phyloP scores from a whole-genome alignment of 2,797 vertebrate genomes.

The Alfaro cultratus region DNA sequence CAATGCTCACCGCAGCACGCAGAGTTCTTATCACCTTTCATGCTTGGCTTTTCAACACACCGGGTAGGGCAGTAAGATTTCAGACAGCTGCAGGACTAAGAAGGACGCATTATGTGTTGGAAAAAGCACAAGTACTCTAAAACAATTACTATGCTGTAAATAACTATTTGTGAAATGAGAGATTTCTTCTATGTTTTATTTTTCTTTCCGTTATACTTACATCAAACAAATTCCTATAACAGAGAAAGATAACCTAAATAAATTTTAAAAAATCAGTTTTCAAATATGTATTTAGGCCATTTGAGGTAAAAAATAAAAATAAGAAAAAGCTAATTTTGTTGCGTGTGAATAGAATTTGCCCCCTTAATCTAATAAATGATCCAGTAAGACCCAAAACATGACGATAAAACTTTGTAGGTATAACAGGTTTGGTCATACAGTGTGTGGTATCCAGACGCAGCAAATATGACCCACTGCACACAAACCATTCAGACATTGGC shows the following conservation, averaged over 20 bases:
- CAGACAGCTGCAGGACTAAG: conserved; percentile 59
- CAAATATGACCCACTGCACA: no score
- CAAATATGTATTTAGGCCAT: not conserved
- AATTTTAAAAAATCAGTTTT: not conserved
- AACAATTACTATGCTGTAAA: conserved; percentile 5
- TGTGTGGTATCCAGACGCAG: no score
- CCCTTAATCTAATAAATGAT: not conserved
- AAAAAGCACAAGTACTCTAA: conserved; percentile 36
- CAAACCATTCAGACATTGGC: not conserved
- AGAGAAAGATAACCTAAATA: not conserved
- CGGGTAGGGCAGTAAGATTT: conserved; percentile 25
- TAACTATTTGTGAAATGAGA: not conserved
- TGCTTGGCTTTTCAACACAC: conserved; percentile 38
- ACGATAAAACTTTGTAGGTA: no score
- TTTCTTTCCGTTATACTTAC: not conserved
- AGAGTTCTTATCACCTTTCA: conserved; percentile 61
- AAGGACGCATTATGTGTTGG: conserved; percentile 42
- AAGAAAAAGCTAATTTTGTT: not conserved
- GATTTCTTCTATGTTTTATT: not conserved
- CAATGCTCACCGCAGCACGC: conserved; percentile 53
- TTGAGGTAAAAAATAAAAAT: not conserved
- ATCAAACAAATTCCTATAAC: not conserved
- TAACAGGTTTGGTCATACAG: no score
- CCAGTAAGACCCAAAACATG: no score
- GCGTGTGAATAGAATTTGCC: not conserved